Evolutionary conservation across 1,140 invertebrate genomes (phyloP).

Genomic region (Trissolcus basalis): DNA sequence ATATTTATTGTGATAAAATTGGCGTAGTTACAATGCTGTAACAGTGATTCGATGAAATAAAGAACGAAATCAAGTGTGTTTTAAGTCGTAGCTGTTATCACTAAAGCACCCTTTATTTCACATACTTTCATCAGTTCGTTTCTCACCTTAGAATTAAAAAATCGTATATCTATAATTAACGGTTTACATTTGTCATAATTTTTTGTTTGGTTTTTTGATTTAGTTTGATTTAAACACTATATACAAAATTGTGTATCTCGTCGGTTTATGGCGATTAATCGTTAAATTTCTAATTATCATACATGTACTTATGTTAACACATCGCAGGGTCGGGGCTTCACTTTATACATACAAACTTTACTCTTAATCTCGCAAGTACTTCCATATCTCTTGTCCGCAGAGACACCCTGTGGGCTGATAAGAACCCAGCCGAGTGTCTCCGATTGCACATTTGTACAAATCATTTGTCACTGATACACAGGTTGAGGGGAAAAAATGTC

Average conservation of each 20-base stretch:
- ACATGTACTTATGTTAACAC: constrained; percentile 48
- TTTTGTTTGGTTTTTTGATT: constrained; percentile 35
- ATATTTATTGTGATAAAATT: constrained; percentile 54
- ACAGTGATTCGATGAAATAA: constrained; percentile 48
- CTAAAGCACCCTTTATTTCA: constrained; percentile 60
- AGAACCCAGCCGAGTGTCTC: constrained; percentile 6
- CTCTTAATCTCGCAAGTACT: constrained; percentile 44
- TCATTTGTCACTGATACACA: constrained; percentile 4
- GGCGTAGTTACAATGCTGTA: constrained; percentile 51
- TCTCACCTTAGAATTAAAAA: constrained; percentile 55
- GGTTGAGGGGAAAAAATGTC: constrained; percentile 5
- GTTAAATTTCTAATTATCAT: constrained; percentile 47
- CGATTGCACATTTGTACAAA: constrained; percentile 10
- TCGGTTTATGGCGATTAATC: constrained; percentile 33
- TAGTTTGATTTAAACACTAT: constrained; percentile 55
- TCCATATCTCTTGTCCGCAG: constrained; percentile 10
- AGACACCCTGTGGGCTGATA: not conserved
- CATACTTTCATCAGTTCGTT: constrained; percentile 60
- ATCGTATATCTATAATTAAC: constrained; percentile 51
- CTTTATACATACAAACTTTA: constrained; percentile 38
- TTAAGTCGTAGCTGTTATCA: constrained; percentile 46
- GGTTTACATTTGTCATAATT: constrained; percentile 27
- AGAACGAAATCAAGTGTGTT: constrained; percentile 37
- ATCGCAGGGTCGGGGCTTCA: constrained; percentile 50
- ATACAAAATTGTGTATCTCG: constrained; percentile 44